Conservation (phyloP, 2,888 invertebrate genomes). For the Vanessa cardui region DNA sequence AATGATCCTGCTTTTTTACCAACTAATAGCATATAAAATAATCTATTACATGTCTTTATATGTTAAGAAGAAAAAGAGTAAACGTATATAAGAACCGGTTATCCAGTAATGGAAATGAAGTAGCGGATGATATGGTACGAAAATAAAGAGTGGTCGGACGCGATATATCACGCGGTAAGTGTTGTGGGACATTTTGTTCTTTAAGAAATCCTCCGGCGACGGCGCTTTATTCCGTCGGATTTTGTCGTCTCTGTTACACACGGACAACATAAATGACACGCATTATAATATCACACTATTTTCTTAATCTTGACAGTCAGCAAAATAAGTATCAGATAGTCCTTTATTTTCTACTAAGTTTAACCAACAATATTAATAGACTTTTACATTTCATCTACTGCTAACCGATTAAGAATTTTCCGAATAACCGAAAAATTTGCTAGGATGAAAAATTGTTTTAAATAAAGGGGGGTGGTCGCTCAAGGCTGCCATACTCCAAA, state of each 20-base stretch:
- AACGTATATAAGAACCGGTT: not conserved
- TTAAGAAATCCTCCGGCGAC: conserved; percentile 26
- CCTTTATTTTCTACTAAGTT: not conserved
- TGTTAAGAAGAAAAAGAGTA: not conserved
- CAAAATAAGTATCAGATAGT: not conserved
- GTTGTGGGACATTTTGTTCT: conserved; percentile 37
- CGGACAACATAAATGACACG: not conserved
- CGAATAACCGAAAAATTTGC: too few species aligned
- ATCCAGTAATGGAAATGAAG: conserved; percentile 11
- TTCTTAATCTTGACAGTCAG: not conserved
- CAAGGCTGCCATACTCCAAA: too few species aligned
- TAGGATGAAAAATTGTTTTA: too few species aligned
- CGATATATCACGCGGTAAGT: conserved; percentile 34
- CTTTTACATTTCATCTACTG: too few species aligned
- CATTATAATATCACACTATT: not conserved
- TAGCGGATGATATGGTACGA: conserved; percentile 4
- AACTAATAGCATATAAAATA: too few species aligned
- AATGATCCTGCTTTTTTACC: too few species aligned
- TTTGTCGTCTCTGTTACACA: conserved; percentile 29
- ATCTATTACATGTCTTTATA: too few species aligned
- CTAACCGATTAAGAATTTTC: too few species aligned
- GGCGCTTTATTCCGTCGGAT: conserved; percentile 29
- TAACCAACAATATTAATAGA: too few species aligned
- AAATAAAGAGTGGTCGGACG: conserved; percentile 14
- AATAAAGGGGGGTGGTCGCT: too few species aligned